phyloP scores from a whole-genome alignment of 2,888 invertebrate species.

The Dicroscelio sp. region DNA sequence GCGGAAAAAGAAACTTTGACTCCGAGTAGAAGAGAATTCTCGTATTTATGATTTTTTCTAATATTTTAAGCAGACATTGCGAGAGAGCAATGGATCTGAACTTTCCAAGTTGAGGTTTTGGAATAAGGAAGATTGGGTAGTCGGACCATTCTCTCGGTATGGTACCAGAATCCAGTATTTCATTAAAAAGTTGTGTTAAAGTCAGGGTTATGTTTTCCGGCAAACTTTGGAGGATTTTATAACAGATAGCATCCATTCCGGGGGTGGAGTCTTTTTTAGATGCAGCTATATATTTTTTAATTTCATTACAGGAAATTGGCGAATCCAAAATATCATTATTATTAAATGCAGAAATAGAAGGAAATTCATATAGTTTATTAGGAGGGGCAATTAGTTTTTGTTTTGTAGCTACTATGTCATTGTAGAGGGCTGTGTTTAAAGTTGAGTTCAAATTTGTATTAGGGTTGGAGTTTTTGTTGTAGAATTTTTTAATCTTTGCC shows the following conservation, averaged over 20 bases:
- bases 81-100: neutral
- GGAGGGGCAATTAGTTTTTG: neutral
- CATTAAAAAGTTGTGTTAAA: neutral
- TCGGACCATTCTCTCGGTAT: neutral
- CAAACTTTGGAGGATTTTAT: neutral
- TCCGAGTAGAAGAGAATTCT: neutral
- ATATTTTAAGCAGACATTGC: neutral
- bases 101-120: neutral
- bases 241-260: neutral
- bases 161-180: neutral
- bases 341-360: too few relatives aligned
- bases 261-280: too few relatives aligned
- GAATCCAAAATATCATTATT: too few relatives aligned
- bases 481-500: slow-evolving; percentile 30
- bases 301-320: too few relatives aligned
- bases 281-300: too few relatives aligned
- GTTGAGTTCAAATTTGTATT: neutral
- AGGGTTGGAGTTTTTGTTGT: neutral
- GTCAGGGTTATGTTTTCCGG: too few relatives aligned
- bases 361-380: too few relatives aligned
- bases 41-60: neutral
- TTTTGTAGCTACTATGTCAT: neutral
- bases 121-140: neutral
- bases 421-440: neutral
- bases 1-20: neutral